These are phyloP conservation scores for Orycteropus afer DNA, from an alignment of 2,113 vertebrate genomes.

Conservation along the genomic window DNA sequence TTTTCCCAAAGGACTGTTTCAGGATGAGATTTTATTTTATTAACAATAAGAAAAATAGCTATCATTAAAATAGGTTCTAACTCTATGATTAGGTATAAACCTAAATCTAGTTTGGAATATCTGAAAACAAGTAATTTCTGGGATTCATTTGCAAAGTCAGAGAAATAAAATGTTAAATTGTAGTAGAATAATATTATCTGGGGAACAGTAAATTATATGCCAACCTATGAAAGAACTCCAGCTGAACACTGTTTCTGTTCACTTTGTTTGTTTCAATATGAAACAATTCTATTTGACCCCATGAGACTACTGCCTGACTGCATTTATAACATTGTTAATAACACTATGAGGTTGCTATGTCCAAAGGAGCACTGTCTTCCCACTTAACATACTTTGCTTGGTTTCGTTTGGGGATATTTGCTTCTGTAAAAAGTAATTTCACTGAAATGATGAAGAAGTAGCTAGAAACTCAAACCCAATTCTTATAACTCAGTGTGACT, in stretches of 20 bases:
- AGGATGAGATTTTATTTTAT: neutral
- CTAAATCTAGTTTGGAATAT: slow-evolving; percentile 27
- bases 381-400: slow-evolving; percentile 1
- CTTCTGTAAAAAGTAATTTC: slow-evolving; percentile 17
- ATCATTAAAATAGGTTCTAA: neutral
- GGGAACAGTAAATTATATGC: neutral
- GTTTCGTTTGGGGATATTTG: neutral
- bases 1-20: neutral
- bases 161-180: neutral
- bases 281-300: neutral
- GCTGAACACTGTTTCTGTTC: neutral
- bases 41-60: neutral
- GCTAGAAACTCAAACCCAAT: neutral
- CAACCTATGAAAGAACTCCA: neutral
- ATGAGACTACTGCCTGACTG: neutral
- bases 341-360: neutral
- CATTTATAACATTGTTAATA: slow-evolving; percentile 13
- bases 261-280: neutral
- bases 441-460: slow-evolving; percentile 10
- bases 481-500: neutral
- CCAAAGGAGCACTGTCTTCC: neutral
- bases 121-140: neutral
- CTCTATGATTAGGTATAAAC: neutral
- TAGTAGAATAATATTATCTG: neutral
- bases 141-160: neutral